Percentiles rank a stretch among this genome's conserved stretches.
Evolutionary conservation across 1,140 invertebrate genomes (phyloP).

Genomic region (Papilio polyxenes): DNA sequence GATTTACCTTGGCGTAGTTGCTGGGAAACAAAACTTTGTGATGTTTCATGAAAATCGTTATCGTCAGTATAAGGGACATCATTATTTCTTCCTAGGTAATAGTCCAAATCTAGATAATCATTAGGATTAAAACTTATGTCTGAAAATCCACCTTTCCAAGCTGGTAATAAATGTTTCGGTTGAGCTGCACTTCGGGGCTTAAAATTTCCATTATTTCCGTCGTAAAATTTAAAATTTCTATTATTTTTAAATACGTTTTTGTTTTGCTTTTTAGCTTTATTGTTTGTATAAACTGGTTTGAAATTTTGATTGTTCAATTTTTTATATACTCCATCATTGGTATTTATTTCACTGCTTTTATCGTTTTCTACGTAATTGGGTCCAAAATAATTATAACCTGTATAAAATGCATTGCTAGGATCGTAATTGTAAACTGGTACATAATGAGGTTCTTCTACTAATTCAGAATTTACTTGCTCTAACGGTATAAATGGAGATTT

Average conservation of each 20-base stretch:
- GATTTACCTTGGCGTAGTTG: slow-evolving; percentile 46
- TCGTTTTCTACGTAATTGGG: slow-evolving; percentile 45
- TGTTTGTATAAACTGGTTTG: not conserved
- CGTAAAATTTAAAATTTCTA: slow-evolving; percentile 3
- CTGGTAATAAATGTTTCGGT: not conserved
- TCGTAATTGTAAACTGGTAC: slow-evolving; percentile 65
- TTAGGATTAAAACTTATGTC: slow-evolving; percentile 47
- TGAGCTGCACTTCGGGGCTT: slow-evolving; percentile 1
- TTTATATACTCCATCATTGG: slow-evolving; percentile 18
- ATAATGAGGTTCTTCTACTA: slow-evolving; percentile 50
- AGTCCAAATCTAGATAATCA: slow-evolving; percentile 57
- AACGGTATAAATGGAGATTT: slow-evolving; percentile 44
- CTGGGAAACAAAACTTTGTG: not conserved
- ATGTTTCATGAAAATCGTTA: not conserved
- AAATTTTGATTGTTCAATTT: slow-evolving; percentile 28
- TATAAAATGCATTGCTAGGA: slow-evolving; percentile 62
- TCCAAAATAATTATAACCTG: slow-evolving; percentile 52
- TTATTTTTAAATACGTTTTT: not conserved
- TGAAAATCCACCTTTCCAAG: not conserved
- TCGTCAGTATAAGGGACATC: not conserved
- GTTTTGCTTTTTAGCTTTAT: not conserved
- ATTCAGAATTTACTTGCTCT: slow-evolving; percentile 23
- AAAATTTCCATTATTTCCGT: not conserved
- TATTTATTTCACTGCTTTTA: slow-evolving; percentile 16
- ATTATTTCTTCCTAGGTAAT: slow-evolving; percentile 47